Conservation (phyloP, 2,113 vertebrate species). For the Polyodon spathula region DNA sequence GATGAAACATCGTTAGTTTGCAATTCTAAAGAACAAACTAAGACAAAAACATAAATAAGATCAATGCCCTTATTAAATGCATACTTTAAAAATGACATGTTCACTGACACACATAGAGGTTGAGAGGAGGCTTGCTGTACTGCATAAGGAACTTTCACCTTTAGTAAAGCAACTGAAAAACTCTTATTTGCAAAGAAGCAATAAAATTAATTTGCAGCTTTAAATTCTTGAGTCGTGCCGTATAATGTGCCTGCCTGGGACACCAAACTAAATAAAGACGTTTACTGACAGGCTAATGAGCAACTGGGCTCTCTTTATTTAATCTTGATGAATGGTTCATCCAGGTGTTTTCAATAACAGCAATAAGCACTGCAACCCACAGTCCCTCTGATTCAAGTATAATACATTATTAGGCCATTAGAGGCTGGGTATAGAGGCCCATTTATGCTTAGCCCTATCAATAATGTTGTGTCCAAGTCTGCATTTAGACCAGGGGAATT, state of each 20-base stretch:
- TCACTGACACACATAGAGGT: too few relatives aligned
- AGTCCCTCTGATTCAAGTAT: constrained; percentile 87
- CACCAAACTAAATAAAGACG: constrained; percentile 85
- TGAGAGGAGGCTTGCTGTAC: too few relatives aligned
- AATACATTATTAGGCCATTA: constrained; percentile 99
- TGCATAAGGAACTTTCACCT: too few relatives aligned
- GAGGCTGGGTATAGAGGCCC: constrained; percentile 80
- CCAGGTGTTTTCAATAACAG: constrained; percentile 99
- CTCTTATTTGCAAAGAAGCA: not conserved
- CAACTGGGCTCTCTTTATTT: constrained; percentile 81
- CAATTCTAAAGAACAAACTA: too few relatives aligned
- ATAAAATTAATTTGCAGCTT: not conserved
- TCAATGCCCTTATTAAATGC: too few relatives aligned
- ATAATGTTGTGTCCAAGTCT: constrained; percentile 91
- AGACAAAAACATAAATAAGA: too few relatives aligned
- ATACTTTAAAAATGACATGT: too few relatives aligned
- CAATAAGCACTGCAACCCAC: constrained; percentile 95
- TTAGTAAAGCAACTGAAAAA: constrained; percentile 12
- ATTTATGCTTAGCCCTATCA: constrained; percentile 92
- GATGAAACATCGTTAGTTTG: too few relatives aligned
- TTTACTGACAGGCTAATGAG: constrained; percentile 98
- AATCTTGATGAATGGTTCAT: constrained; percentile 97
- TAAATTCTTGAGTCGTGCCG: constrained; percentile 11
- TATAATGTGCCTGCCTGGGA: constrained; percentile 27
- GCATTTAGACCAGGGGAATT: constrained; percentile 93